A percentile compares a stretch with the other conserved stretches of the same genome.
phyloP scores from a whole-genome alignment of 2,113 vertebrate genomes.

The Gavialis gangeticus region DNA sequence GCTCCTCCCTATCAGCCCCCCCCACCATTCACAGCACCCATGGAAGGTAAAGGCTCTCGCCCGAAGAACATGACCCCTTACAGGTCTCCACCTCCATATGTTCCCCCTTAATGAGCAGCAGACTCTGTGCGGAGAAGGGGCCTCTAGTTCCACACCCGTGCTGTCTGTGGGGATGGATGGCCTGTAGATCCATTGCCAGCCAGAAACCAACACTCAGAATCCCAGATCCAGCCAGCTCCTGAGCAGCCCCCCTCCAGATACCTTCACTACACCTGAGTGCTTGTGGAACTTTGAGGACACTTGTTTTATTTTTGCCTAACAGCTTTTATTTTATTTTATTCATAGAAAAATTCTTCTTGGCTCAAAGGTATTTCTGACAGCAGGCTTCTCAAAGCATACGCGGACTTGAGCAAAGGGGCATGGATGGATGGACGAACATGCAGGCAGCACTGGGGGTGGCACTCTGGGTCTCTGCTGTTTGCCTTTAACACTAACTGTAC shows the following conservation, averaged over 20 bases:
- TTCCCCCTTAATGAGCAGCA: slow-evolving; percentile 91
- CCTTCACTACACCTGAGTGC: slow-evolving; percentile 68
- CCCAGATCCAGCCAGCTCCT: slow-evolving; percentile 66
- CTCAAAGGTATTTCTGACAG: slow-evolving; percentile 80
- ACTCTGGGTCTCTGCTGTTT: slow-evolving; percentile 90
- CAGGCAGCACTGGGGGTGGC: slow-evolving; percentile 84
- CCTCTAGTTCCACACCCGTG: slow-evolving; percentile 84
- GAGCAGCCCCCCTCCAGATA: slow-evolving; percentile 64
- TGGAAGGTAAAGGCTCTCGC: slow-evolving; percentile 95
- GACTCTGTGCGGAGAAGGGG: slow-evolving; percentile 78
- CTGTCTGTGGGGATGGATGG: slow-evolving; percentile 81
- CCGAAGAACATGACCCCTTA: slow-evolving; percentile 99
- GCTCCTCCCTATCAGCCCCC: slow-evolving; percentile 96
- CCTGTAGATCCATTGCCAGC: slow-evolving; percentile 76
- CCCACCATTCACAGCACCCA: slow-evolving; percentile 93
- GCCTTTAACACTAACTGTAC: slow-evolving; percentile 98
- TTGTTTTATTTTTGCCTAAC: slow-evolving; percentile 88
- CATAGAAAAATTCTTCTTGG: slow-evolving; percentile 79
- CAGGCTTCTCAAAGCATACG: slow-evolving; percentile 79
- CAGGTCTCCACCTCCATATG: slow-evolving; percentile 96
- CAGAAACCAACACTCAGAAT: slow-evolving; percentile 61
- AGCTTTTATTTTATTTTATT: slow-evolving; percentile 88
- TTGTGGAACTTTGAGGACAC: slow-evolving; percentile 77
- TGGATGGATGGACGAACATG: slow-evolving; percentile 73
- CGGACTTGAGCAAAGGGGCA: slow-evolving; percentile 43